A percentile compares a stretch with the other conserved stretches of the same genome.
phyloP scores from a whole-genome alignment of 2,797 vertebrate species.

The Peromyscus melanophrys region DNA sequence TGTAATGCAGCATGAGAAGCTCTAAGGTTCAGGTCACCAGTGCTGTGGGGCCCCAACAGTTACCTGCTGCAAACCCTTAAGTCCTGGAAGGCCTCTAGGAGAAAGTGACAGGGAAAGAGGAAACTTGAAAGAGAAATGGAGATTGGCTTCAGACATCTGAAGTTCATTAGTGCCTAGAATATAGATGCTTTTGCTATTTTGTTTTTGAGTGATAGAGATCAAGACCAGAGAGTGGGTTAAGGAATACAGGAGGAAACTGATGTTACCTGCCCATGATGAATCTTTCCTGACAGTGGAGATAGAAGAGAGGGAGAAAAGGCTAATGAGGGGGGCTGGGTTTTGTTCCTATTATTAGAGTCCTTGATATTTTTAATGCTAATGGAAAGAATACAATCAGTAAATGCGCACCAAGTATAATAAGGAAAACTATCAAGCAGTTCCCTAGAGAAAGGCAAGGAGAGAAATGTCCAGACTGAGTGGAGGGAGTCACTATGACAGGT shows the following conservation, averaged over 20 bases:
- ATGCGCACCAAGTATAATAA: neutral
- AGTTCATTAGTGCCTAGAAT: neutral
- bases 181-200: neutral
- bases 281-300: neutral
- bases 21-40: neutral
- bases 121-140: neutral
- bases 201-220: neutral
- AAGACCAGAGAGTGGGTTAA: neutral
- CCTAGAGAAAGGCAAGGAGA: neutral
- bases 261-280: too few relatives aligned
- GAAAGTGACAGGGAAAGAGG: neutral
- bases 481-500: neutral
- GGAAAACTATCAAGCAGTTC: neutral
- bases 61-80: neutral
- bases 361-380: neutral
- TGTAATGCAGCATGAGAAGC: fast-evolving
- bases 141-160: neutral
- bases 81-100: neutral
- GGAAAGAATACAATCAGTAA: neutral
- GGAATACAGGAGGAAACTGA: neutral
- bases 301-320: neutral
- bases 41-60: too few relatives aligned
- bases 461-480: neutral
- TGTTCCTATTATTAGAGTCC: neutral
- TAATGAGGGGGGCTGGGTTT: neutral